Evolutionary conservation across 2,113 vertebrate genomes (phyloP).

Genomic region (Phalacrocorax carbo): DNA sequence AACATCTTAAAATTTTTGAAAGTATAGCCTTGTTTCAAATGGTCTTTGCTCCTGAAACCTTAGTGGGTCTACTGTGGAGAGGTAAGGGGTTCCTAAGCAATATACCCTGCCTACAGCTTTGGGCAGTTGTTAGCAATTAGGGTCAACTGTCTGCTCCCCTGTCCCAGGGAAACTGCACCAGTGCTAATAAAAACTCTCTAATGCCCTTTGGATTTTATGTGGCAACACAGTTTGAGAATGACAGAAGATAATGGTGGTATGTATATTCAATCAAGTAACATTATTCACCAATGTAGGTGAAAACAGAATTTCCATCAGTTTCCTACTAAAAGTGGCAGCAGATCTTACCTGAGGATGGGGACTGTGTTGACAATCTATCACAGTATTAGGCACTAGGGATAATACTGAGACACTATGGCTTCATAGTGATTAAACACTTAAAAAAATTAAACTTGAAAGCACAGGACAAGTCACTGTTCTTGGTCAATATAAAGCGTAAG

Average conservation of each 20-base stretch:
- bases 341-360: rapidly evolving
- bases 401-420: background rate
- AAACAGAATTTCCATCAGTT: background rate
- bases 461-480: background rate
- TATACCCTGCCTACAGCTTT: background rate
- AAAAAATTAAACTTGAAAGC: background rate
- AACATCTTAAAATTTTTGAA: background rate
- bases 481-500: background rate
- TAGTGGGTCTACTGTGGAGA: background rate
- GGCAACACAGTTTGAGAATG: background rate
- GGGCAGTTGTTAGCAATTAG: background rate
- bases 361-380: background rate
- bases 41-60: background rate
- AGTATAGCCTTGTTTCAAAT: background rate
- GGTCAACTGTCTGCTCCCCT: background rate
- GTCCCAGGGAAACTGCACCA: background rate
- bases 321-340: background rate
- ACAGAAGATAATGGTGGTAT: background rate
- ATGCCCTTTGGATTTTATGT: background rate
- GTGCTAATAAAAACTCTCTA: background rate
- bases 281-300: background rate
- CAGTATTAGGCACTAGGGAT: background rate
- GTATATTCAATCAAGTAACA: background rate
- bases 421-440: background rate
- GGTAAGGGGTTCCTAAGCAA: background rate